Evolutionary conservation across 1,140 invertebrate species (phyloP), one percentile per base, ranked within the genome.

Genomic region (Pseudomyrmex dendroicus): DNA sequence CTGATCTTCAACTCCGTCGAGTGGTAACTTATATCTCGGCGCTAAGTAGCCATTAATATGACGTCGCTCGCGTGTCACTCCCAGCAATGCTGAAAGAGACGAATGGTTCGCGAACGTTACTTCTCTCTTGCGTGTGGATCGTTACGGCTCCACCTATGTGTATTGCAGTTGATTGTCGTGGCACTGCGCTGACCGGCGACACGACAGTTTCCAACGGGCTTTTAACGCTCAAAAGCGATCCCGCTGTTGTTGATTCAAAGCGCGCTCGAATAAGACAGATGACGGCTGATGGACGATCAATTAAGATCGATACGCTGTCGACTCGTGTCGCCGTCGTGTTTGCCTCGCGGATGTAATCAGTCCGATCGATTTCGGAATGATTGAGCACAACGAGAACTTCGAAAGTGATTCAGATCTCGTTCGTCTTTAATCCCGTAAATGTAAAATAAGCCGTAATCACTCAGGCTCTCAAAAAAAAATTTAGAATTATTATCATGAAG

Each of bases 281-380:
- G 87, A 78, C 82, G 86, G 74, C 68, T 90, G 88, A 93, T 89
- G 88, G 90, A 86, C 68, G 85, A 90, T 89, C 85, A 68, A 93
- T 93, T 91, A 86, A 93, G 92, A 93, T 92, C 91, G 92, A 93
- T 89, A 83, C 25, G 17, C 25, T 25, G 68, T 78, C 64, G 13
- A 7, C 15, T 25, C 48, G 15, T 66, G 73, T 76, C 73, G 73
- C 22, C 84, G 62, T 22, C 67, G 52, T 87, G 83, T 89, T 89
- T 90, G 76, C 86, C 46, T 44, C 56, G 15, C 62, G 82, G 46
- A 70, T 59, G 5, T 35, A 35, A 35, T 54, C 54, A 44, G 25
- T 77, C 62, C 80, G 54, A 84, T 84, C 73, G 63, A 80, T 87
- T 72, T 17, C 17, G 17, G 10, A 77, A 72, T 64, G 57, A 86